Evolutionary conservation across 2,113 vertebrate genomes (phyloP).

Genomic region (Polypterus senegalus): DNA sequence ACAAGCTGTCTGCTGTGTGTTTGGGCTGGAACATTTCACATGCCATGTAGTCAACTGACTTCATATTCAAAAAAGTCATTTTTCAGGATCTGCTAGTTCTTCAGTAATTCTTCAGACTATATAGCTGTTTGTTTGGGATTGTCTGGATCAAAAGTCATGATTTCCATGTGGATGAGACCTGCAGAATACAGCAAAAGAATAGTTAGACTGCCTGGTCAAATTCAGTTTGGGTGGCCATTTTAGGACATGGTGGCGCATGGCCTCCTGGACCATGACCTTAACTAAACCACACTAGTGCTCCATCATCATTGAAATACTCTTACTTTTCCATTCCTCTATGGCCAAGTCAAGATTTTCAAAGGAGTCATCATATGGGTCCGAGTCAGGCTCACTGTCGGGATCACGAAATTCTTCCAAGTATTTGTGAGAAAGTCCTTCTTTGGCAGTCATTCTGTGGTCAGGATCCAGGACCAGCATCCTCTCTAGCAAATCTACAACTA

Average conservation of each 20-base stretch:
- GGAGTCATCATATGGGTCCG: constrained; percentile 54
- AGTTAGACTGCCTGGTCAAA: neutral
- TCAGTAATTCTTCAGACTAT: constrained; percentile 18
- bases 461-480: constrained; percentile 58
- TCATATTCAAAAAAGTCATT: too few relatives aligned
- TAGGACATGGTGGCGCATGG: too few relatives aligned
- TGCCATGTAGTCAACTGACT: too few relatives aligned
- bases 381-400: constrained; percentile 44
- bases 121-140: constrained; percentile 45
- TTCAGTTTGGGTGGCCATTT: too few relatives aligned
- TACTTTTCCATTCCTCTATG: constrained; percentile 63
- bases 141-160: constrained; percentile 57
- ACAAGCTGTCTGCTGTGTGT: too few relatives aligned
- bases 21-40: too few relatives aligned
- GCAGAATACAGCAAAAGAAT: constrained; percentile 15
- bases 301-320: constrained; percentile 11
- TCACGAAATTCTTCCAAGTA: constrained; percentile 55
- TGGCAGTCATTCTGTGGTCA: constrained; percentile 46
- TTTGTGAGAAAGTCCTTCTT: constrained; percentile 45
- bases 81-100: too few relatives aligned
- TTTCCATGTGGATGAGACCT: constrained; percentile 67
- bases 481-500: constrained; percentile 50
- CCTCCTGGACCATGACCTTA: too few relatives aligned
- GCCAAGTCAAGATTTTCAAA: constrained; percentile 56
- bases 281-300: too few relatives aligned